Evolutionary conservation across 35 echinoderm and acorn worm genomes (phyloP).

Genomic region (Ophioderma brevispina): DNA sequence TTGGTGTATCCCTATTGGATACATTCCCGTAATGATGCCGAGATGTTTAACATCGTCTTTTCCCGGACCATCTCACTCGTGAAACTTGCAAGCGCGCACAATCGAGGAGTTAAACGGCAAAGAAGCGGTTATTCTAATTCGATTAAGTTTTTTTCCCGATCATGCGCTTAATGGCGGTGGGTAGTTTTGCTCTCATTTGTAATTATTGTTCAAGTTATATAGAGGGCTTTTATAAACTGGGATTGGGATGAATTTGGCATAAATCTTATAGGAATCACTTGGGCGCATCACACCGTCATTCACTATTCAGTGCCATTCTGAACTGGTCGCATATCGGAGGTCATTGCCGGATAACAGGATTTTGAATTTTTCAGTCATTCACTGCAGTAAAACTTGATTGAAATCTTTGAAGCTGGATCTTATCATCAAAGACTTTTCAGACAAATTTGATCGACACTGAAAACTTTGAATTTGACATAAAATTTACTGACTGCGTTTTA

Average conservation of each 20-base stretch:
- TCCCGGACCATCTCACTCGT: not conserved
- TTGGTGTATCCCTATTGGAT: not conserved
- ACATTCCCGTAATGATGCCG: not conserved
- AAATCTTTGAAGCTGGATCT: not conserved
- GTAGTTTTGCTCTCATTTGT: not conserved
- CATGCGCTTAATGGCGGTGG: slow-evolving; percentile 5
- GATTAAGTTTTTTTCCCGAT: not conserved
- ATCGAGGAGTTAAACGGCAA: not conserved
- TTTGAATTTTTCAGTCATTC: no score
- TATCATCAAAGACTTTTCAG: not conserved
- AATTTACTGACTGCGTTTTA: no score
- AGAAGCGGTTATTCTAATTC: not conserved
- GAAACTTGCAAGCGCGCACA: not conserved
- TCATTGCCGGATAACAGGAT: not conserved
- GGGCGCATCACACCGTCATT: not conserved
- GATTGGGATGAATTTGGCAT: not conserved
- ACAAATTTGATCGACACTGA: not conserved
- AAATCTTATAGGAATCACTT: not conserved
- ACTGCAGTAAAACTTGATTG: no score
- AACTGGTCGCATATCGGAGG: not conserved
- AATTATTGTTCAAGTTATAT: not conserved
- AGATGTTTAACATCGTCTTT: not conserved
- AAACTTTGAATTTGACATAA: no score
- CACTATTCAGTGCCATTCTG: not conserved
- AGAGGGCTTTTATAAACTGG: slow-evolving; percentile 2